Percentiles rank a stretch among this genome's conserved stretches.
Evolutionary conservation across 2,797 vertebrate species (phyloP).

Genomic region (Otolemur crassicaudatus): DNA sequence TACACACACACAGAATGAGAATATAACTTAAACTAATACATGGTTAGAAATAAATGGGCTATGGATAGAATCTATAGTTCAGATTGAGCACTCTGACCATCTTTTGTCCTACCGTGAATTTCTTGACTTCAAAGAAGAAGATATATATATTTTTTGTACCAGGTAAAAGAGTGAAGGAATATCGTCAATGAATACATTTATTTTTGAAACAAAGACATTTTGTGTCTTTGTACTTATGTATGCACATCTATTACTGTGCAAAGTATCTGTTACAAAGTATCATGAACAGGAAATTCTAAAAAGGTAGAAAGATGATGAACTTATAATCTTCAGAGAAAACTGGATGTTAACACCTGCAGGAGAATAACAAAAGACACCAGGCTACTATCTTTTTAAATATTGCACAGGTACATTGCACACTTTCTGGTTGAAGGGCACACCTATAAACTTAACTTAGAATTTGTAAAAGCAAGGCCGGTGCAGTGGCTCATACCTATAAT

Average conservation of each 20-base stretch:
- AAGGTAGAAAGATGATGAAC: neutral
- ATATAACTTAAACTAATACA: neutral
- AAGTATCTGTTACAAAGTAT: neutral
- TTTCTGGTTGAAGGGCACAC: too few relatives aligned
- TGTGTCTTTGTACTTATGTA: neutral
- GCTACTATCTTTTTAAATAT: too few relatives aligned
- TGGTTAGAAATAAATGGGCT: neutral
- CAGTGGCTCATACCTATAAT: too few relatives aligned
- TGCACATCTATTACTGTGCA: neutral
- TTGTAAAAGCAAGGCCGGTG: too few relatives aligned
- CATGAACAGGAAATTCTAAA: neutral
- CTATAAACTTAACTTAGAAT: too few relatives aligned
- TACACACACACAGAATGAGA: neutral
- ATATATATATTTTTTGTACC: neutral
- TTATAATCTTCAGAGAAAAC: neutral
- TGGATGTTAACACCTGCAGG: neutral
- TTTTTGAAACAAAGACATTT: neutral
- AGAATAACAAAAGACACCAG: neutral
- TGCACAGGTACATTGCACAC: too few relatives aligned
- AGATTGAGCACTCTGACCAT: neutral
- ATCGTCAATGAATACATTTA: neutral
- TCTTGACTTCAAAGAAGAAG: neutral
- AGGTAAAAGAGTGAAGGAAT: neutral
- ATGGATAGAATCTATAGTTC: neutral
- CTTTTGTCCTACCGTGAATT: neutral